Conservation (phyloP, 2,797 vertebrate genomes). For the Enteromius viviparus region DNA sequence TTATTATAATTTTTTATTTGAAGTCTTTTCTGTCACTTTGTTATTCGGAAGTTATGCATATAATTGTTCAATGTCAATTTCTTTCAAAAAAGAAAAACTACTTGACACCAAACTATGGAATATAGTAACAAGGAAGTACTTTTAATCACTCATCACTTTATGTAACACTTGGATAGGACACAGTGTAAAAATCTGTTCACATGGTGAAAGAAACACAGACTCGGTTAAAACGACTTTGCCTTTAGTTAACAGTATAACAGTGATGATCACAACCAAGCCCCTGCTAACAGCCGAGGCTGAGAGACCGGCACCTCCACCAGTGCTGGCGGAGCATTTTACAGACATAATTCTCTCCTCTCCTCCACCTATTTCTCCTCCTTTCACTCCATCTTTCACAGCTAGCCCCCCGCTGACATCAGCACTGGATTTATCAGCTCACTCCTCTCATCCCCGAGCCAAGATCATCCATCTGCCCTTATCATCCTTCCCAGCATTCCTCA, state of each 20-base stretch:
- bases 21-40: not conserved
- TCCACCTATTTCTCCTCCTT: slow-evolving; percentile 69
- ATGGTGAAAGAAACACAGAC: not conserved
- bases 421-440: slow-evolving; percentile 71
- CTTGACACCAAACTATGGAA: not conserved
- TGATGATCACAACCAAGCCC: slow-evolving; percentile 1
- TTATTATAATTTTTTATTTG: not conserved
- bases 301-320: slow-evolving; percentile 59
- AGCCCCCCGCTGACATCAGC: slow-evolving; percentile 60
- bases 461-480: slow-evolving; percentile 62
- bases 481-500: slow-evolving; percentile 45
- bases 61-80: not conserved
- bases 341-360: slow-evolving; percentile 62
- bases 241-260: slow-evolving; percentile 13
- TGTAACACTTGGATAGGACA: not conserved
- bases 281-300: slow-evolving; percentile 10
- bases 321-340: slow-evolving; percentile 67
- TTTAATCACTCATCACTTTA: not conserved
- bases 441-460: slow-evolving; percentile 73
- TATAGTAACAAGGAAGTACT: not conserved
- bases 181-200: not conserved
- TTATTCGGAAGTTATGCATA: not conserved
- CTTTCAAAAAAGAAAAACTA: not conserved
- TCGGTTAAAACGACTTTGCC: not conserved
- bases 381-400: slow-evolving; percentile 65